Conservation (phyloP, 2,797 vertebrate species). For the Thunnus albacares region DNA sequence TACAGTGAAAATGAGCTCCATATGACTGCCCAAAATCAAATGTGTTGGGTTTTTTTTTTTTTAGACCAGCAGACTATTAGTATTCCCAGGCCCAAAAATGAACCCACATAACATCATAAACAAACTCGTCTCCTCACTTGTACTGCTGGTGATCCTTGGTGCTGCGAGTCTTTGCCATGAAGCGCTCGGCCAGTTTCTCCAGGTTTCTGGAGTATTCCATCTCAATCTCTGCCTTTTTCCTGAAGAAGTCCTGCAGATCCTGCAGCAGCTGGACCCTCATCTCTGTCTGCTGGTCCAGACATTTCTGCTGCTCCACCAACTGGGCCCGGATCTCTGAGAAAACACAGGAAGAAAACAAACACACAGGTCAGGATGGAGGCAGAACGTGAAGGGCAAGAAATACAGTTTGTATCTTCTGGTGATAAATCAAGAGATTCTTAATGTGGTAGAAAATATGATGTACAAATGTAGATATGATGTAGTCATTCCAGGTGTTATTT, state of each 20-base stretch:
- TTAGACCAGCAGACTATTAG: background rate
- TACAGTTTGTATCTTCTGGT: background rate
- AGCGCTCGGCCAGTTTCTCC: conserved; percentile 97
- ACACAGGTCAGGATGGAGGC: conserved; percentile 50
- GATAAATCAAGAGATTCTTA: too few species aligned
- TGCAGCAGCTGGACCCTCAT: conserved; percentile 98
- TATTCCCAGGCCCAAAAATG: background rate
- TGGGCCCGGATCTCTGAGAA: conserved; percentile 95
- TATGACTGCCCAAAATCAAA: conserved; percentile 27
- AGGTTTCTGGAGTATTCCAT: conserved; percentile 98
- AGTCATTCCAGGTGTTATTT: too few species aligned
- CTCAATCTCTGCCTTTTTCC: conserved; percentile 98
- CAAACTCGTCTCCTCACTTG: conserved; percentile 87
- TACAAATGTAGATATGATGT: too few species aligned
- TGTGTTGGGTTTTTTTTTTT: background rate
- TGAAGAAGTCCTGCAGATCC: conserved; percentile 99
- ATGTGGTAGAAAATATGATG: too few species aligned
- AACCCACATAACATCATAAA: background rate
- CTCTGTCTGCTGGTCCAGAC: conserved; percentile 98
- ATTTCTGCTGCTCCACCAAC: conserved; percentile 98
- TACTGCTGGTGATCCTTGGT: conserved; percentile 98
- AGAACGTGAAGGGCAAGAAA: background rate
- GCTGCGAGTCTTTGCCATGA: conserved; percentile 99
- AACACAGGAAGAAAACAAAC: conserved; percentile 47
- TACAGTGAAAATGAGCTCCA: conserved; percentile 26